Conservation (phyloP, 1,140 invertebrate genomes). For the Muscidifurax raptorellus region DNA sequence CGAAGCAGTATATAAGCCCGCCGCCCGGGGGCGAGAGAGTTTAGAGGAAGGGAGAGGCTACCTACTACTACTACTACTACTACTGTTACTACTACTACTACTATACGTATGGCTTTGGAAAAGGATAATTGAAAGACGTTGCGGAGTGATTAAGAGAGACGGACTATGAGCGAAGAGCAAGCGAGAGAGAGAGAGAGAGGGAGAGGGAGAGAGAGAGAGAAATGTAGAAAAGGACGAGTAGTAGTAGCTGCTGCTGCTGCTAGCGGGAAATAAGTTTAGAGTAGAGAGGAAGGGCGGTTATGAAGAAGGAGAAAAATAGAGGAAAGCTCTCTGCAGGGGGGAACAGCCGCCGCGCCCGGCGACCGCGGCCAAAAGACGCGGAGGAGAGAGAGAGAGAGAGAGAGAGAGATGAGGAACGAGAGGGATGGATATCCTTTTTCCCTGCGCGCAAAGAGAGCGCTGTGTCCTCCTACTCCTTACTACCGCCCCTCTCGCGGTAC, state of each 20-base stretch:
- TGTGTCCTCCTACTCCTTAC: slow-evolving; percentile 14
- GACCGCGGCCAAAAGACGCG: slow-evolving; percentile 50
- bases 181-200: not conserved
- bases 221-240: not conserved
- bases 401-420: slow-evolving; percentile 59
- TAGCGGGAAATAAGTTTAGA: slow-evolving; percentile 22
- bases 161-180: slow-evolving; percentile 33
- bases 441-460: slow-evolving; percentile 17
- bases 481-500: slow-evolving; percentile 21
- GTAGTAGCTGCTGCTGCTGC: slow-evolving; percentile 2
- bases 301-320: slow-evolving; percentile 42
- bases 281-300: slow-evolving; percentile 16
- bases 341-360: slow-evolving; percentile 52
- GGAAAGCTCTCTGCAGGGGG: slow-evolving; percentile 34
- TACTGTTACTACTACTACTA: no score
- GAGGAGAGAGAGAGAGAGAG: slow-evolving; percentile 50
- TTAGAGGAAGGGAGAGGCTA: slow-evolving; percentile 29
- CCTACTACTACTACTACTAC: no score
- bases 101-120: slow-evolving; percentile 27
- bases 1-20: no score
- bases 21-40: slow-evolving; percentile 20
- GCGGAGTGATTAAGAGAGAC: slow-evolving; percentile 25
- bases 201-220: not conserved
- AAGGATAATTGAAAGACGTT: slow-evolving; percentile 51
- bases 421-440: slow-evolving; percentile 46